These are phyloP conservation scores for Melipona quadrifasciata DNA, from an alignment of 1,140 invertebrate genomes.

Conservation along the genomic window DNA sequence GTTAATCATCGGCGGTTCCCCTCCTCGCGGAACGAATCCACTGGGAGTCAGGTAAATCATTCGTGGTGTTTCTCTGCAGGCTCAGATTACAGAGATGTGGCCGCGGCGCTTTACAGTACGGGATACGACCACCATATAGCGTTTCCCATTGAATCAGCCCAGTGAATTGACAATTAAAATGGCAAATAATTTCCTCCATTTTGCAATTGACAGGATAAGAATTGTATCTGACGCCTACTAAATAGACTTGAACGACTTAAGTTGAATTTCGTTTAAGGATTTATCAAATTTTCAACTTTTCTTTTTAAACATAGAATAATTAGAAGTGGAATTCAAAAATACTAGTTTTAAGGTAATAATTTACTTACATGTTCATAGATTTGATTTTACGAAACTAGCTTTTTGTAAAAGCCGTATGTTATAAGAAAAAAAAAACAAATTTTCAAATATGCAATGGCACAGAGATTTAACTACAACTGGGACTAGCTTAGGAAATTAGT, in stretches of 20 bases:
- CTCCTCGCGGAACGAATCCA: slow-evolving; percentile 33
- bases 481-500: background rate
- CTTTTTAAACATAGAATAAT: no score
- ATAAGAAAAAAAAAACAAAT: background rate
- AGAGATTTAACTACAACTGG: background rate
- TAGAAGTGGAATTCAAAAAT: no score
- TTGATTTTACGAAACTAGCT: no score
- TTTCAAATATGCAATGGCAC: background rate
- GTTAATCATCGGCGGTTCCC: slow-evolving; percentile 36
- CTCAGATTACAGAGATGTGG: slow-evolving; percentile 36
- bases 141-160: background rate
- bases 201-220: background rate
- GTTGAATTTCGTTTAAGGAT: background rate
- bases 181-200: background rate
- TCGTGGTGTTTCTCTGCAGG: slow-evolving; percentile 26
- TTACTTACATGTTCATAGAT: no score
- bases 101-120: background rate
- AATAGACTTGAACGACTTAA: background rate
- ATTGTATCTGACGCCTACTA: background rate
- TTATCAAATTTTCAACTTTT: background rate
- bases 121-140: slow-evolving; percentile 2
- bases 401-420: background rate
- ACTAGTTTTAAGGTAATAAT: no score
- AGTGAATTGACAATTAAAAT: background rate
- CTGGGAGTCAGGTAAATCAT: slow-evolving; percentile 39